Conservation (phyloP, 2,888 invertebrate genomes). For the Theretra japonica region DNA sequence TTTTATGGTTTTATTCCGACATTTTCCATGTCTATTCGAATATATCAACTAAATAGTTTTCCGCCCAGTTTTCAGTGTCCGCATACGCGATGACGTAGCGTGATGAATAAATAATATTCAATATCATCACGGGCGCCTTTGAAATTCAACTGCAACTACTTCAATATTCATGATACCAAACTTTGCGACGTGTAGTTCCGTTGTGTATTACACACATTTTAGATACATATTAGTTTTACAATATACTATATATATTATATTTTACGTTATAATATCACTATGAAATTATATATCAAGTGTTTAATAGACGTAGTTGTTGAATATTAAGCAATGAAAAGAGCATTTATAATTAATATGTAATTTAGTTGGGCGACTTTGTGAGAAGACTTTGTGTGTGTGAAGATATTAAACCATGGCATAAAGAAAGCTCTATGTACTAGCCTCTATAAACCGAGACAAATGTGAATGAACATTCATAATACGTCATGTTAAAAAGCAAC, state of each 20-base stretch:
- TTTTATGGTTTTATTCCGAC: no score
- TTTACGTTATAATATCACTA: no score
- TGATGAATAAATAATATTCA: slow-evolving; percentile 20
- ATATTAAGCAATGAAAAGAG: no score
- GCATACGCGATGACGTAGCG: slow-evolving; percentile 1
- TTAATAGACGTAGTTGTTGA: no score
- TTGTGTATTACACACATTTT: neutral
- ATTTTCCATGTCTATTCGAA: neutral
- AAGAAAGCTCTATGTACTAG: neutral
- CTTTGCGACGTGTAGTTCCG: neutral
- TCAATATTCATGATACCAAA: neutral
- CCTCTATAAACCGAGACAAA: neutral
- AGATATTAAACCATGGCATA: no score
- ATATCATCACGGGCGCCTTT: slow-evolving; percentile 9
- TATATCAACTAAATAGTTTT: neutral
- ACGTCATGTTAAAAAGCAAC: neutral
- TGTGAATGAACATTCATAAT: neutral
- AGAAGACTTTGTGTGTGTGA: no score
- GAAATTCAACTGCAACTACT: neutral
- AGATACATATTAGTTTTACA: no score
- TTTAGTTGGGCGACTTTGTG: no score
- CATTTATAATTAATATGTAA: no score
- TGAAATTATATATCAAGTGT: no score
- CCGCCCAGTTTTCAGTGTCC: neutral
- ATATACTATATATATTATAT: no score